A percentile compares a stretch with the other conserved stretches of the same genome.
Evolutionary conservation across 2,888 invertebrate species (phyloP).

Genomic region (Platerodrilus igneus): DNA sequence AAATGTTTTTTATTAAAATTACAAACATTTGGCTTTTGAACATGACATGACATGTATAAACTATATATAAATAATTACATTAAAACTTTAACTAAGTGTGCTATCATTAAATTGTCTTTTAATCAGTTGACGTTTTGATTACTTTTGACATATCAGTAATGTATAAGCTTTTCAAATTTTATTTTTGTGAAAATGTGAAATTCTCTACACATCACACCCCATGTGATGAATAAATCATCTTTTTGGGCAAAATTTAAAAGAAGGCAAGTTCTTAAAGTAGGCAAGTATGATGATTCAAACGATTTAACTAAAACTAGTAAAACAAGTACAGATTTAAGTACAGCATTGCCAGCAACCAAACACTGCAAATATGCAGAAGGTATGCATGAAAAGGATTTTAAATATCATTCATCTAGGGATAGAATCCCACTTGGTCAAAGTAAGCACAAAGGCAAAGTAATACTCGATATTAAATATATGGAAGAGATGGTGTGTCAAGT

Average conservation of each 20-base stretch:
- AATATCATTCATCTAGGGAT: not conserved
- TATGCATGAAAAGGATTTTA: not conserved
- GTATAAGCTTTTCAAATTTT: not conserved
- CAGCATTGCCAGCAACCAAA: not conserved
- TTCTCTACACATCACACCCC: not conserved
- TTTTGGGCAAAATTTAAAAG: constrained; percentile 7
- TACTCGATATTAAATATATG: constrained; percentile 7
- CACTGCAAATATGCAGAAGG: not conserved
- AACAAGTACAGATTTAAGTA: not conserved
- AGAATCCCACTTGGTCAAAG: not conserved
- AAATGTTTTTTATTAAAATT: too few species aligned
- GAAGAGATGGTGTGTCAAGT: constrained; percentile 10
- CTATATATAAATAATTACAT: too few species aligned
- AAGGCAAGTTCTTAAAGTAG: not conserved
- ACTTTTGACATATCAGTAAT: constrained; percentile 5
- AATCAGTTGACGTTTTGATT: too few species aligned
- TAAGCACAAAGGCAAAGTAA: constrained; percentile 2
- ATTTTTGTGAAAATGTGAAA: constrained; percentile 2
- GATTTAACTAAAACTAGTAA: not conserved
- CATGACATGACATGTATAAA: too few species aligned
- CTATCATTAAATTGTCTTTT: too few species aligned
- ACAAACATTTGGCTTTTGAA: too few species aligned
- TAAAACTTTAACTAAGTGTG: too few species aligned
- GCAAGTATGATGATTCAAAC: not conserved
- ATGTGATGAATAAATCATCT: constrained; percentile 1